Percentiles rank a stretch among this genome's conserved stretches.
Evolutionary conservation across 2,113 vertebrate genomes (phyloP).

Genomic region (Actenoides hombroni): DNA sequence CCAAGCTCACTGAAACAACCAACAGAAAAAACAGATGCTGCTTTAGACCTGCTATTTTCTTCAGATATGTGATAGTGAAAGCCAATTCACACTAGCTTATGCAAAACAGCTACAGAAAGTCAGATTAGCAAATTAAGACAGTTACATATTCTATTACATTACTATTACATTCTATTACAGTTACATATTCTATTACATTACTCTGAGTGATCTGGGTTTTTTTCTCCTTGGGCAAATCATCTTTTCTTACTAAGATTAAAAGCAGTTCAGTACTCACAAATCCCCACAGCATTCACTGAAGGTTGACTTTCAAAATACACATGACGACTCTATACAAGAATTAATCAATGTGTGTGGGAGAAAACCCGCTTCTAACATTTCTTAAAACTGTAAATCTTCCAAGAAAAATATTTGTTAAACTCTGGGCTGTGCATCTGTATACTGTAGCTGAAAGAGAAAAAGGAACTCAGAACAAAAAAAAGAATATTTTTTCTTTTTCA

Average conservation of each 20-base stretch:
- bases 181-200: not conserved
- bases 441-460: not conserved
- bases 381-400: not conserved
- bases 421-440: not conserved
- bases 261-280: not conserved
- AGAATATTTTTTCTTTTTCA: not conserved
- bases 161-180: not conserved
- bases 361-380: conserved; percentile 1
- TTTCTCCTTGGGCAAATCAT: not conserved
- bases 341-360: not conserved
- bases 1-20: not conserved
- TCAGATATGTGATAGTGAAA: not conserved
- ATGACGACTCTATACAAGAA: not conserved
- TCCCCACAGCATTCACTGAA: not conserved
- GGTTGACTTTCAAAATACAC: not conserved
- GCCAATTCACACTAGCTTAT: not conserved
- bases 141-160: not conserved
- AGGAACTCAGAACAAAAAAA: not conserved
- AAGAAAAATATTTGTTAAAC: conserved; percentile 8
- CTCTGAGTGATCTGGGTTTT: not conserved
- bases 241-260: not conserved
- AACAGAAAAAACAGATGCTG: not conserved
- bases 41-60: not conserved
- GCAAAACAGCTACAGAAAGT: not conserved
- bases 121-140: not conserved